A percentile compares a stretch with the other conserved stretches of the same genome.
Evolutionary conservation across 2,113 vertebrate species (phyloP).

Genomic region (Neofelis nebulosa): DNA sequence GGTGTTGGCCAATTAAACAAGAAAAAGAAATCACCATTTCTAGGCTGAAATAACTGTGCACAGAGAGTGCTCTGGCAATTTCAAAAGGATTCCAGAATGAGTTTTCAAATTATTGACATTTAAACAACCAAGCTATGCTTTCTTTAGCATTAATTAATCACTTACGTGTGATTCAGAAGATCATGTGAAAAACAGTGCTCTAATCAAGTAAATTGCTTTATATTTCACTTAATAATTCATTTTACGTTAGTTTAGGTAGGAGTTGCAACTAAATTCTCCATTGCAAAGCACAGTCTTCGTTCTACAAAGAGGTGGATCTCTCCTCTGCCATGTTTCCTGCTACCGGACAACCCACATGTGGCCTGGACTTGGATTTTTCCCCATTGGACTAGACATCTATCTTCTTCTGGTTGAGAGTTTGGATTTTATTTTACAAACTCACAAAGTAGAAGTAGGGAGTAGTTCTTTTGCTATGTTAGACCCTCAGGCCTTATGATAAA

Average conservation of each 20-base stretch:
- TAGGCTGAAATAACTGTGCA: neutral
- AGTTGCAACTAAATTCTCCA: neutral
- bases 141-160: conserved; percentile 40
- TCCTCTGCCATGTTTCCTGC: neutral
- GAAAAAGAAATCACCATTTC: neutral
- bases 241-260: neutral
- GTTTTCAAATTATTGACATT: conserved; percentile 7
- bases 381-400: neutral
- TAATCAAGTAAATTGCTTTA: neutral
- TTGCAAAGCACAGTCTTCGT: neutral
- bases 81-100: neutral
- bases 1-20: neutral
- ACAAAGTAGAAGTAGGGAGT: neutral
- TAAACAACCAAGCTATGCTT: neutral
- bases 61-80: neutral
- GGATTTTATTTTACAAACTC: neutral
- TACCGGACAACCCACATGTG: neutral
- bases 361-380: neutral
- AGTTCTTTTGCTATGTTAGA: neutral
- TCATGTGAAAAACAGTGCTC: neutral
- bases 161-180: neutral
- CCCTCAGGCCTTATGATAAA: neutral
- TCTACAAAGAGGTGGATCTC: neutral
- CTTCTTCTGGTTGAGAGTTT: neutral
- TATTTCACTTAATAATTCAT: neutral